A percentile compares a stretch with the other conserved stretches of the same genome.
These are phyloP conservation scores for Drosophila koepferae DNA, from an alignment of 2,888 invertebrate genomes.

Conservation along the genomic window DNA sequence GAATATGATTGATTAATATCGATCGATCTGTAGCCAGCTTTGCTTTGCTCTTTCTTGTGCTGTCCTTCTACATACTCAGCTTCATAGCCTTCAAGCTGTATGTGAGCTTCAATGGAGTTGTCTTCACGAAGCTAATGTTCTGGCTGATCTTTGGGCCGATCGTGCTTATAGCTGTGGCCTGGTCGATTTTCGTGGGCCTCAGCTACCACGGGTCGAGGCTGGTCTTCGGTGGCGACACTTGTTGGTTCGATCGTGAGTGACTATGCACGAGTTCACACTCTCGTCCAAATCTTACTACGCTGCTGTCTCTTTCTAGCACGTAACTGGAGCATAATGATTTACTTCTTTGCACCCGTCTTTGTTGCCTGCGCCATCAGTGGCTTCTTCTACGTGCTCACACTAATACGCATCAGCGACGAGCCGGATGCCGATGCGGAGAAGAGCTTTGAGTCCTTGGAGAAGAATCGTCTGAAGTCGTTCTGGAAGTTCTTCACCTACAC, in stretches of 20 bases:
- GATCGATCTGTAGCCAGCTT: conserved; percentile 61
- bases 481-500: conserved; percentile 79
- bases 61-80: conserved; percentile 79
- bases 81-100: conserved; percentile 81
- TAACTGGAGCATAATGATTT: conserved; percentile 81
- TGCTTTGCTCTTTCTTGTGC: conserved; percentile 69
- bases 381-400: conserved; percentile 76
- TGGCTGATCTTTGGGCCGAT: conserved; percentile 81
- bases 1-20: background rate
- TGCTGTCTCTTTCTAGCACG: conserved; percentile 60
- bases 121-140: conserved; percentile 78
- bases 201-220: conserved; percentile 83
- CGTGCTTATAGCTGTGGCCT: conserved; percentile 70
- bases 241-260: conserved; percentile 87
- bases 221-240: conserved; percentile 86
- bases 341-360: conserved; percentile 82
- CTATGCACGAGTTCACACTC: background rate
- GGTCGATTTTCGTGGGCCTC: conserved; percentile 76
- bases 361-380: conserved; percentile 72
- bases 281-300: background rate
- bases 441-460: conserved; percentile 64
- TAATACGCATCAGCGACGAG: conserved; percentile 73
- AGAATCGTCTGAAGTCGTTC: conserved; percentile 78
- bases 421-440: conserved; percentile 61
- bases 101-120: conserved; percentile 78